phyloP scores from a whole-genome alignment of 2,113 vertebrate genomes.

The Xiphorhynchus elegans region DNA sequence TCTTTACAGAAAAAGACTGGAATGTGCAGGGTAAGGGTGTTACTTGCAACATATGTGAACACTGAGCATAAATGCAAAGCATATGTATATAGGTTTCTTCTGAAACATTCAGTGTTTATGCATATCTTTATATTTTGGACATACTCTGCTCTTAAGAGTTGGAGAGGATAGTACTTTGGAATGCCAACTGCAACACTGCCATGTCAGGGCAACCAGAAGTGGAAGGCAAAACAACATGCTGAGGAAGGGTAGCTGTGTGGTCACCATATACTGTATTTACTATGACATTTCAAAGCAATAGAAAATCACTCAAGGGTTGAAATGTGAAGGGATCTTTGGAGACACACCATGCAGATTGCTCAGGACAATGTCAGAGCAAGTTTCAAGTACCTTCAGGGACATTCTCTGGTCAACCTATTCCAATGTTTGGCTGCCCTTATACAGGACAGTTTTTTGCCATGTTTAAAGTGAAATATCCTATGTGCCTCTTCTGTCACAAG shows the following conservation, averaged over 20 bases:
- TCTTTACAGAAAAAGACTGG: not conserved
- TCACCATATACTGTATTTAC: not conserved
- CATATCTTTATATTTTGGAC: fast-evolving
- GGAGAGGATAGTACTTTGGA: not conserved
- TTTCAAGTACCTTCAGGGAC: not conserved
- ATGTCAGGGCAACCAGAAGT: too few relatives aligned
- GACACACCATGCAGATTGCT: not conserved
- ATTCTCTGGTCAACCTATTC: not conserved
- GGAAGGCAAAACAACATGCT: not conserved
- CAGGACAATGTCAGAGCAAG: not conserved
- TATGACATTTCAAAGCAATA: not conserved
- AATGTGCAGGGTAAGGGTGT: not conserved
- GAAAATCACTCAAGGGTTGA: not conserved
- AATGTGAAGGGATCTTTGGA: not conserved
- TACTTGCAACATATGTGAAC: not conserved
- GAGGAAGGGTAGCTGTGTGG: not conserved
- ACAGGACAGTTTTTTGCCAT: not conserved
- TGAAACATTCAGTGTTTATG: not conserved
- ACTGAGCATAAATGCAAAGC: not conserved
- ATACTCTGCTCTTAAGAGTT: too few relatives aligned
- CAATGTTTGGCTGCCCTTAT: not conserved
- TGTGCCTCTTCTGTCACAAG: too few relatives aligned
- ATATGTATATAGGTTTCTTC: not conserved
- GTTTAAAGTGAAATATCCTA: not conserved
- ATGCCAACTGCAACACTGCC: too few relatives aligned